phyloP scores from a whole-genome alignment of 2,113 vertebrate species.

The Sinocyclocheilus rhinocerous region DNA sequence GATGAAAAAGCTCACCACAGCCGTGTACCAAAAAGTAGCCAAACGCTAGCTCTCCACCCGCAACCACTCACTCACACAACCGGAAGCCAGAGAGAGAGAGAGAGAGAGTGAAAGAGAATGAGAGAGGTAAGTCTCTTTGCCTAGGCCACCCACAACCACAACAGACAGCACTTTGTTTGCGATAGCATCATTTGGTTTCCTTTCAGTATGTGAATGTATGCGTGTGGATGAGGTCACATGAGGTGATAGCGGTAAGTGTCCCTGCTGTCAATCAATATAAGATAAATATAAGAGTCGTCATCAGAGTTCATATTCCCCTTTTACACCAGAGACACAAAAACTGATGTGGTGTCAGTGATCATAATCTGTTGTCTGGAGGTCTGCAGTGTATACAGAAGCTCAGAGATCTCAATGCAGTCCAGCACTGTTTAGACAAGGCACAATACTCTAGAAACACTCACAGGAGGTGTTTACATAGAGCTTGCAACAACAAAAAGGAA shows the following conservation, averaged over 20 bases:
- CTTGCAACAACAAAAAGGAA: neutral
- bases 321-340: conserved; percentile 4
- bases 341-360: neutral
- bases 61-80: too few species aligned
- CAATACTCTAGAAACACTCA: conserved; percentile 35
- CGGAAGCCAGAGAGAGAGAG: neutral
- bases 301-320: neutral
- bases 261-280: neutral
- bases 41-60: too few species aligned
- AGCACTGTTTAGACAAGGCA: conserved; percentile 38
- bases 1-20: too few species aligned
- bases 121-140: neutral
- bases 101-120: neutral
- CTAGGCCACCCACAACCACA: conserved; percentile 48
- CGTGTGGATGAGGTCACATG: conserved; percentile 27
- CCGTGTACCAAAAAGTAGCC: too few species aligned
- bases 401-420: too few species aligned
- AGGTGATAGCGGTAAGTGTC: conserved; percentile 14
- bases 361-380: neutral
- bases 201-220: conserved; percentile 46
- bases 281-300: neutral
- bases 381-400: conserved; percentile 1
- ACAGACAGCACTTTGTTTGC: conserved; percentile 65
- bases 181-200: conserved; percentile 61
- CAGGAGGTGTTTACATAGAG: conserved; percentile 42